Evolutionary conservation across 2,797 vertebrate species (phyloP), one percentile per base, ranked within the genome.

Genomic region (Spea hammondii): DNA sequence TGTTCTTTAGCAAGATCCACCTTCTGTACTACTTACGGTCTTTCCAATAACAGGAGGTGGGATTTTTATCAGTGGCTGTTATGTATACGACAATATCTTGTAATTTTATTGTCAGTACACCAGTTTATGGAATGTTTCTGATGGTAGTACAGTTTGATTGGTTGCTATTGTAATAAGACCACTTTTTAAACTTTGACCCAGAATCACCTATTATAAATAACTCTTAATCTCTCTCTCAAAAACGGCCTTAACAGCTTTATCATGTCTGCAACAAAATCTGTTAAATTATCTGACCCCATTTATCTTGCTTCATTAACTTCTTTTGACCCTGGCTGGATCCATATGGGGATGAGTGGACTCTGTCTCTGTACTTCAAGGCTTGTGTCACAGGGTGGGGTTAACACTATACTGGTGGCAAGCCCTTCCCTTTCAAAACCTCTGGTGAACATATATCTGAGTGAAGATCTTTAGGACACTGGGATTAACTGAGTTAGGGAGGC

Each of bases 231-330:
- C 32, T 32, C 32, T 32, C 3, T 32, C 32, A 32, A 32, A 32
- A 32, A 32, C 32, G 32, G 32, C 32, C 32, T 32, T 54, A 57
- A 57, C n/a, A 57, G 55, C 55, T 57, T 57, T 57, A 57, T 5
- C 55, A 10, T 11, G 55, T 12, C 59, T 5, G 8, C 10, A 49
- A 13, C 7, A 6, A 49, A 51, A 65, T 14, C 64, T 45, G 12
- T 46, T 13, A 64, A 13, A 48, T 64, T 46, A 49, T 7, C 47
- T 67, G 46, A 6, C 45, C 46, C 17, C 12, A n/a, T 5, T 67
- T 67, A 67, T 67, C 46, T 67, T 67, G 12, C 11, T 47, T 67
- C 44, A 49, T 67, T 67, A 67, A 67, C 65, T 67, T 67, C 11
- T n/a, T 8, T 67, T 67, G 46, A 67, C 65, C 65, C 65, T 49